phyloP scores from a whole-genome alignment of 2,888 invertebrate genomes.

The Watsonalla cultraria region DNA sequence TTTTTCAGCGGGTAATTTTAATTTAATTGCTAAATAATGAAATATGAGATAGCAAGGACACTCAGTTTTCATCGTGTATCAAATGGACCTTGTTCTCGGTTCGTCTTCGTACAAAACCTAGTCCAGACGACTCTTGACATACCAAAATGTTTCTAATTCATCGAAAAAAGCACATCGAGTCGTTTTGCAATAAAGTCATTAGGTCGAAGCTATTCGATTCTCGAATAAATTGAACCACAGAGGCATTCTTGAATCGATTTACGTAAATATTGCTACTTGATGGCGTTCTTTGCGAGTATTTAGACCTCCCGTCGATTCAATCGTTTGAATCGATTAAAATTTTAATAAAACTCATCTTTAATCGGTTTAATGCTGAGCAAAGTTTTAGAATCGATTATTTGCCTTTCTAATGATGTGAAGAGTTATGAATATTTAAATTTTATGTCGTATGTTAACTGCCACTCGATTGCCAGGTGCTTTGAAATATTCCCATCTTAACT shows the following conservation, averaged over 20 bases:
- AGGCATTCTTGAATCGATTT: slow-evolving; percentile 41
- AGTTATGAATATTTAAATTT: neutral
- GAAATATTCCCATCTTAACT: neutral
- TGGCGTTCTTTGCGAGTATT: slow-evolving; percentile 20
- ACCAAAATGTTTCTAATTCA: slow-evolving; percentile 17
- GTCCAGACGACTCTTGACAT: slow-evolving; percentile 4
- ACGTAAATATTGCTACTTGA: slow-evolving; percentile 18
- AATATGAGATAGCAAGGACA: neutral
- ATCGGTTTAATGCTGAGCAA: neutral
- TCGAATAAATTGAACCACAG: slow-evolving; percentile 43
- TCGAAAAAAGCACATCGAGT: slow-evolving; percentile 20
- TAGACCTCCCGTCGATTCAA: slow-evolving; percentile 19
- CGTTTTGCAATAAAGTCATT: slow-evolving; percentile 58
- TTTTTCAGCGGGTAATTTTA: too few relatives aligned
- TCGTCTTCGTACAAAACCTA: neutral
- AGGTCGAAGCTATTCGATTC: slow-evolving; percentile 37
- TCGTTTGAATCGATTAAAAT: slow-evolving; percentile 8
- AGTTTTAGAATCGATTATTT: neutral
- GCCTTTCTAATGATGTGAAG: neutral
- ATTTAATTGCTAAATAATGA: neutral
- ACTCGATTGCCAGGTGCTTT: neutral
- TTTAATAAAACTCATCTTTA: neutral
- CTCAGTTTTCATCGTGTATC: too few relatives aligned
- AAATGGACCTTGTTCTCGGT: neutral
- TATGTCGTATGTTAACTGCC: neutral